Percentiles rank a stretch among this genome's conserved stretches.
Evolutionary conservation across 2,113 vertebrate genomes (phyloP).

Genomic region (Centropristis striata): DNA sequence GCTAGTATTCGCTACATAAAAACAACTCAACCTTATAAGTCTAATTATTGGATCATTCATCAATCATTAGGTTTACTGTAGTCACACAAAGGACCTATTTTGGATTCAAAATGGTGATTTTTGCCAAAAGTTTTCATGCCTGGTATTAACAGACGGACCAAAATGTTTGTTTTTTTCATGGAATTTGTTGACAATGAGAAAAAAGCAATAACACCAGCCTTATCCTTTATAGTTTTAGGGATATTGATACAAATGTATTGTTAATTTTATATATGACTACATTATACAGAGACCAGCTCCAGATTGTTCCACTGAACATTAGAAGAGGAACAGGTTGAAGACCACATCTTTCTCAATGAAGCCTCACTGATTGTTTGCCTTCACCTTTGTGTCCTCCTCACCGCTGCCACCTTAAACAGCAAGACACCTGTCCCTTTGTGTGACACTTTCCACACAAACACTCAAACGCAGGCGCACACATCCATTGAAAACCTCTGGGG

Average conservation of each 20-base stretch:
- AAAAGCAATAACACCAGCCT: neutral
- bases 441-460: slow-evolving; percentile 25
- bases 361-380: slow-evolving; percentile 48
- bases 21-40: no score
- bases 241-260: neutral
- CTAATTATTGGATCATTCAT: no score
- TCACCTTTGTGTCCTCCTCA: slow-evolving; percentile 55
- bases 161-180: neutral
- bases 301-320: slow-evolving; percentile 9
- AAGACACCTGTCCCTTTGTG: slow-evolving; percentile 77
- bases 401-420: slow-evolving; percentile 50
- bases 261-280: neutral
- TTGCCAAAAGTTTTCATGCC: no score
- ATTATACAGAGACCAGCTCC: neutral
- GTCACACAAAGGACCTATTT: no score
- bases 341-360: slow-evolving; percentile 5
- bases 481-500: slow-evolving; percentile 49
- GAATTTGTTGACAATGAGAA: neutral
- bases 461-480: slow-evolving; percentile 12
- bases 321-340: slow-evolving; percentile 14
- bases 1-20: no score
- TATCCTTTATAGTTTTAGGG: neutral
- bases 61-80: no score
- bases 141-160: no score
- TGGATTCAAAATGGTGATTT: no score